A percentile compares a stretch with the other conserved stretches of the same genome.
These are phyloP conservation scores for Tokudaia muenninki DNA, from an alignment of 2,797 vertebrate genomes.

Conservation along the genomic window DNA sequence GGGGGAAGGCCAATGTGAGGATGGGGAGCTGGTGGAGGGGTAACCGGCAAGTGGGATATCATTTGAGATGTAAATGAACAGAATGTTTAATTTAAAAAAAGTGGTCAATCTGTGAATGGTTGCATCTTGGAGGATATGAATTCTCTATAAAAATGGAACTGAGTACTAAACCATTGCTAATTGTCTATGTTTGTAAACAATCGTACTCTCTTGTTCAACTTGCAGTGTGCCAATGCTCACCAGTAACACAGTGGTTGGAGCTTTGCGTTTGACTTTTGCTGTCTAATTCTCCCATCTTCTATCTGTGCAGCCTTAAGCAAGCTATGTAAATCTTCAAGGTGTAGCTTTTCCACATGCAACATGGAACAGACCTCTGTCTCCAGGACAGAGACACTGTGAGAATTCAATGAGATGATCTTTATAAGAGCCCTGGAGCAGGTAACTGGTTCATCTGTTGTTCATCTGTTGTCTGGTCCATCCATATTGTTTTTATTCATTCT, in stretches of 20 bases:
- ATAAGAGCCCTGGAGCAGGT: not conserved
- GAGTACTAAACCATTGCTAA: not conserved
- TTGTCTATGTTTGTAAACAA: not conserved
- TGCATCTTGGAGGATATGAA: not conserved
- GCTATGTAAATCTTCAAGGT: not conserved
- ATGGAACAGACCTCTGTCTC: not conserved
- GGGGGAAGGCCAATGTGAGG: no score
- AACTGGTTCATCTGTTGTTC: not conserved
- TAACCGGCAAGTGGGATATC: no score
- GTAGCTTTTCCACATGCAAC: not conserved
- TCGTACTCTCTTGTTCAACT: not conserved
- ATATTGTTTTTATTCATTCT: not conserved
- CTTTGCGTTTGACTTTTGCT: not conserved
- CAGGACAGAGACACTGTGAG: not conserved
- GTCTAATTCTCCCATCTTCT: not conserved
- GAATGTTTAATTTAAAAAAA: not conserved
- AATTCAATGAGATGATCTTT: not conserved
- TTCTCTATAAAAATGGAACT: not conserved
- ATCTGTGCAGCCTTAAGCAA: not conserved
- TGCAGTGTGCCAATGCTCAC: not conserved
- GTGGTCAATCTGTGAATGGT: not conserved
- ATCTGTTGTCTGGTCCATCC: no score
- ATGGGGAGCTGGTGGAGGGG: no score
- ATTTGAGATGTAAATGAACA: no score
- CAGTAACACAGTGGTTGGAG: not conserved